Percentiles rank a stretch among this genome's conserved stretches.
These are phyloP conservation scores for Pachydiplax longipennis DNA, from an alignment of 2,888 invertebrate genomes.

Conservation along the genomic window DNA sequence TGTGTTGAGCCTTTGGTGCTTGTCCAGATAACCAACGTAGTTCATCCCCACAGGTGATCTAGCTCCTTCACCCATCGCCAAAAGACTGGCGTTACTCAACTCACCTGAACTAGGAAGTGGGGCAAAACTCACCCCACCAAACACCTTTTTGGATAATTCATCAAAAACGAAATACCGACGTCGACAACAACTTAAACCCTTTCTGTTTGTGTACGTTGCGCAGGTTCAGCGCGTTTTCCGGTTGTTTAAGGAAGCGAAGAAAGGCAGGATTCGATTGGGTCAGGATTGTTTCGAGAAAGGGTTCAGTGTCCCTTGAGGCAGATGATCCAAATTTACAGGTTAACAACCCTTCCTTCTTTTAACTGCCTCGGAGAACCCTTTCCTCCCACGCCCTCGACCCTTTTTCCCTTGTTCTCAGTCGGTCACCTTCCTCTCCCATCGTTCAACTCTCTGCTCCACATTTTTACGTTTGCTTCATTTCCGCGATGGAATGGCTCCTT, in stretches of 20 bases:
- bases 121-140: not conserved
- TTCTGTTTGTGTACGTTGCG: slow-evolving; percentile 20
- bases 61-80: slow-evolving; percentile 4
- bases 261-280: not conserved
- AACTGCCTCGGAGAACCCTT: slow-evolving; percentile 6
- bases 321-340: slow-evolving; percentile 42
- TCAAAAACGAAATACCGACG: not conserved
- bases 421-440: not conserved
- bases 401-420: not conserved
- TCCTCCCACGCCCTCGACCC: not conserved
- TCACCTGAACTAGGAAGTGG: not conserved
- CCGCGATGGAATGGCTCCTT: not conserved
- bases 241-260: not conserved
- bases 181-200: not conserved
- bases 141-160: not conserved
- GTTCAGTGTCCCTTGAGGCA: slow-evolving; percentile 29
- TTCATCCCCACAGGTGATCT: not conserved
- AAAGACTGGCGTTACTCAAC: not conserved
- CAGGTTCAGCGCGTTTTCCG: slow-evolving; percentile 6
- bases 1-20: no score
- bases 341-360: slow-evolving; percentile 36
- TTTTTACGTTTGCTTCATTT: not conserved
- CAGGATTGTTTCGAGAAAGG: slow-evolving; percentile 25
- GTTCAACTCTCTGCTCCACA: not conserved
- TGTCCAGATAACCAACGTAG: not conserved